Evolutionary conservation across 2,797 vertebrate species (phyloP).

Genomic region (Coreius guichenoti): DNA sequence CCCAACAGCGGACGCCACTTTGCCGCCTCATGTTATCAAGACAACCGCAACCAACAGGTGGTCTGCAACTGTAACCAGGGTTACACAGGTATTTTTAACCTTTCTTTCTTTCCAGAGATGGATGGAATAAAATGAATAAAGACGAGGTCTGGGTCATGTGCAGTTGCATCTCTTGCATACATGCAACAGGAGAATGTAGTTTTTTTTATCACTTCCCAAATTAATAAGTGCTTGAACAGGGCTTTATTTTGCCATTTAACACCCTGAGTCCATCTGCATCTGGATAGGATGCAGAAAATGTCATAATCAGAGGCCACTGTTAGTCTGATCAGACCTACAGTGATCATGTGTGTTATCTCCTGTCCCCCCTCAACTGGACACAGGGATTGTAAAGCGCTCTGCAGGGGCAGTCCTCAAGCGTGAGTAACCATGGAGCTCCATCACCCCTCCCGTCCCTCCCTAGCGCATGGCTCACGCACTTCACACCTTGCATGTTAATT

Average conservation of each 20-base stretch:
- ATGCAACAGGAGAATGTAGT: neutral
- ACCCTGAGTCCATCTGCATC: constrained; percentile 36
- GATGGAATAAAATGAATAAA: neutral
- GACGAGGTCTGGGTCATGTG: neutral
- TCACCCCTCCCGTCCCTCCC: neutral
- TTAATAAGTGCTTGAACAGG: neutral
- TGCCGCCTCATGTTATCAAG: constrained; percentile 91
- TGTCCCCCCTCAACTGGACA: constrained; percentile 66
- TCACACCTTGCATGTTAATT: constrained; percentile 34
- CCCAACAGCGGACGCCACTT: constrained; percentile 88
- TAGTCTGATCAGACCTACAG: constrained; percentile 50
- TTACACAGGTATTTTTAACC: constrained; percentile 85
- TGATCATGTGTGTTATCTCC: constrained; percentile 69
- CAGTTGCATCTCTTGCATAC: constrained; percentile 9
- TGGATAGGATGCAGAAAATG: constrained; percentile 13
- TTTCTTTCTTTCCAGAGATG: neutral
- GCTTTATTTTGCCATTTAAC: constrained; percentile 1
- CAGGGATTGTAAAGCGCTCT: constrained; percentile 85
- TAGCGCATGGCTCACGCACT: constrained; percentile 68
- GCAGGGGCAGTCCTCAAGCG: constrained; percentile 78
- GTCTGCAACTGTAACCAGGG: constrained; percentile 92
- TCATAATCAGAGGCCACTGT: constrained; percentile 36
- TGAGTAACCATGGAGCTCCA: constrained; percentile 76
- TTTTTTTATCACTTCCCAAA: constrained; percentile 6
- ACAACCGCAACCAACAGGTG: constrained; percentile 85